Evolutionary conservation across 2,797 vertebrate species (phyloP).

Genomic region (Danio tinwini): DNA sequence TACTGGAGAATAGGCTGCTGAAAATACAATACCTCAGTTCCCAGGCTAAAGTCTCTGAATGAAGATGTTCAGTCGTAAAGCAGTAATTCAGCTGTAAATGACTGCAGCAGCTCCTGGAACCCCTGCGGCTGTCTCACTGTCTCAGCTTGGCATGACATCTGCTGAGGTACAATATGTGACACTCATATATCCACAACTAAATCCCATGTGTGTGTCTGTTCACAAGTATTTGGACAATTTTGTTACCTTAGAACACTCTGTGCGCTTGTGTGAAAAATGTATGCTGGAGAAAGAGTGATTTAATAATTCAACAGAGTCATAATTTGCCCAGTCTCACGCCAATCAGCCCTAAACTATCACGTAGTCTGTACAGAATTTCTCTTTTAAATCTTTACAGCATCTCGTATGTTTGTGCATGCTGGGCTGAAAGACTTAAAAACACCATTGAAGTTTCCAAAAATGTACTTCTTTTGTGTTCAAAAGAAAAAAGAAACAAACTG

Average conservation of each 20-base stretch:
- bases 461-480: no score
- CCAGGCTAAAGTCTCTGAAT: not conserved
- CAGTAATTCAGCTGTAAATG: not conserved
- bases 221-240: constrained; percentile 16
- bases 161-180: constrained; percentile 6
- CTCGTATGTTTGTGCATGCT: not conserved
- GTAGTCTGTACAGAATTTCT: not conserved
- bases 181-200: not conserved
- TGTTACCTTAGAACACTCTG: not conserved
- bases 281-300: constrained; percentile 8
- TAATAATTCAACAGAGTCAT: constrained; percentile 30
- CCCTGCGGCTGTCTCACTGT: constrained; percentile 1
- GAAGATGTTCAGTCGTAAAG: not conserved
- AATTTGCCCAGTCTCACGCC: constrained; percentile 13
- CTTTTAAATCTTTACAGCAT: not conserved
- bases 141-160: constrained; percentile 16
- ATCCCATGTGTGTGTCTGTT: not conserved
- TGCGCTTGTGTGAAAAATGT: not conserved
- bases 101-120: not conserved
- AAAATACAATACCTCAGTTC: no score
- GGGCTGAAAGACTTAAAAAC: not conserved
- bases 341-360: constrained; percentile 21
- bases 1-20: no score
- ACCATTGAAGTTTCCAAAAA: no score
- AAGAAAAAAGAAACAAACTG: no score